These are phyloP conservation scores for Hiodon tergisus DNA, from an alignment of 2,113 vertebrate genomes.

Conservation along the genomic window DNA sequence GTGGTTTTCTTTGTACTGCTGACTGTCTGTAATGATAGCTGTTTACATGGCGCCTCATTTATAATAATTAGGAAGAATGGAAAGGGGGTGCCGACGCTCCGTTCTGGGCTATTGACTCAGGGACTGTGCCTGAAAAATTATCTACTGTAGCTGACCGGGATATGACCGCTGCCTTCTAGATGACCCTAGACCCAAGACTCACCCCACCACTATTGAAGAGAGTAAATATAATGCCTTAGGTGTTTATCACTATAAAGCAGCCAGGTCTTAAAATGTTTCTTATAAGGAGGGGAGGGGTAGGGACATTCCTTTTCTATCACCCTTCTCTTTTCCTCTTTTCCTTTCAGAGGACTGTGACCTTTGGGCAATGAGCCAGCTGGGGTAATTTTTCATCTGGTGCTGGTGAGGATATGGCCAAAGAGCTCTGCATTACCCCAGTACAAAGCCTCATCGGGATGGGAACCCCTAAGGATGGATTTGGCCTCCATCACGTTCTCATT, in stretches of 20 bases:
- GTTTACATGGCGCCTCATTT: constrained; percentile 84
- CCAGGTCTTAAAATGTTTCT: constrained; percentile 57
- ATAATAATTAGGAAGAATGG: constrained; percentile 95
- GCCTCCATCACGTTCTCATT: neutral
- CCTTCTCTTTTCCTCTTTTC: constrained; percentile 57
- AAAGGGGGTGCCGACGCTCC: constrained; percentile 71
- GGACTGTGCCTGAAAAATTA: constrained; percentile 79
- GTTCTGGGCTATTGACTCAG: constrained; percentile 91
- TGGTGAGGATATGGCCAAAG: constrained; percentile 33
- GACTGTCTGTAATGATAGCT: constrained; percentile 76
- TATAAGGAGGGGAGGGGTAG: constrained; percentile 24
- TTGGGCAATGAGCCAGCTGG: constrained; percentile 30
- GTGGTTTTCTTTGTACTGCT: constrained; percentile 73
- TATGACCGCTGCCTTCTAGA: constrained; percentile 89
- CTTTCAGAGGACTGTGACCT: constrained; percentile 50
- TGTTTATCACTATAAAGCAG: constrained; percentile 66
- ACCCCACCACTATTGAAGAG: constrained; percentile 74
- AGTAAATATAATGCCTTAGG: constrained; percentile 68
- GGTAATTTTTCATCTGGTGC: constrained; percentile 36
- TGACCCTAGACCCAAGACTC: constrained; percentile 81
- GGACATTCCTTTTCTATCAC: constrained; percentile 63
- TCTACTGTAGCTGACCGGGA: constrained; percentile 88
- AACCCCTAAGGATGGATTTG: neutral
- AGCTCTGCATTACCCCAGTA: constrained; percentile 16
- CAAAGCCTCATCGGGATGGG: constrained; percentile 1